Evolutionary conservation across 2,888 invertebrate species (phyloP).

Genomic region (Hyalella azteca): DNA sequence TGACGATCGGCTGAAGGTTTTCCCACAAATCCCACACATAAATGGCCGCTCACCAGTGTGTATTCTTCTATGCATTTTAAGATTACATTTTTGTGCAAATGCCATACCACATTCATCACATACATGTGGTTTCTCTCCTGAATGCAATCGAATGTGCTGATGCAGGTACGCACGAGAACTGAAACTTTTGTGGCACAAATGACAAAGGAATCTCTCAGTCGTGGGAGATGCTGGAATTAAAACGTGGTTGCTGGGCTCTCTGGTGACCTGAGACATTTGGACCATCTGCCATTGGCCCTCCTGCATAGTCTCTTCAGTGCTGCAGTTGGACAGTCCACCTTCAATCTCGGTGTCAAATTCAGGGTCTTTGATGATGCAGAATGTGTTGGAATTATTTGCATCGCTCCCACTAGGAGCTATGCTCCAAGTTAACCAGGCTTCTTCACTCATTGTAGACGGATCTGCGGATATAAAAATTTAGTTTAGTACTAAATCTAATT

Average conservation of each 20-base stretch:
- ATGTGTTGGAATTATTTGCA: not conserved
- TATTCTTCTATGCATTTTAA: constrained; percentile 75
- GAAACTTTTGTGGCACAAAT: constrained; percentile 49
- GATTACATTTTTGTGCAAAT: constrained; percentile 60
- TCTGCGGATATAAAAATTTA: not conserved
- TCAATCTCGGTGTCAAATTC: not conserved
- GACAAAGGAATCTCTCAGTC: constrained; percentile 38
- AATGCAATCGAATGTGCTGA: constrained; percentile 59
- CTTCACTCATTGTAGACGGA: not conserved
- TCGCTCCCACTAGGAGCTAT: constrained; percentile 18
- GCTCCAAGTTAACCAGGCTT: not conserved
- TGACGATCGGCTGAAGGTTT: constrained; percentile 69
- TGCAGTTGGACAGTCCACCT: not conserved
- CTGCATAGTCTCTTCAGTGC: constrained; percentile 27
- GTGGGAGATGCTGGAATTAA: not conserved
- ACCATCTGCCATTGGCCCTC: constrained; percentile 27
- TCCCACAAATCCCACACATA: constrained; percentile 74
- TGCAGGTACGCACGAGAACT: constrained; percentile 53
- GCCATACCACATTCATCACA: constrained; percentile 58
- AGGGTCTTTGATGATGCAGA: not conserved
- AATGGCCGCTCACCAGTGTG: constrained; percentile 78
- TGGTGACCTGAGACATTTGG: constrained; percentile 14
- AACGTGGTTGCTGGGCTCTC: not conserved
- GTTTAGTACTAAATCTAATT: not conserved
- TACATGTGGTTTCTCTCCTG: constrained; percentile 55